Evolutionary conservation across 1,140 invertebrate species (phyloP).

Genomic region (Lepidurus arcticus): DNA sequence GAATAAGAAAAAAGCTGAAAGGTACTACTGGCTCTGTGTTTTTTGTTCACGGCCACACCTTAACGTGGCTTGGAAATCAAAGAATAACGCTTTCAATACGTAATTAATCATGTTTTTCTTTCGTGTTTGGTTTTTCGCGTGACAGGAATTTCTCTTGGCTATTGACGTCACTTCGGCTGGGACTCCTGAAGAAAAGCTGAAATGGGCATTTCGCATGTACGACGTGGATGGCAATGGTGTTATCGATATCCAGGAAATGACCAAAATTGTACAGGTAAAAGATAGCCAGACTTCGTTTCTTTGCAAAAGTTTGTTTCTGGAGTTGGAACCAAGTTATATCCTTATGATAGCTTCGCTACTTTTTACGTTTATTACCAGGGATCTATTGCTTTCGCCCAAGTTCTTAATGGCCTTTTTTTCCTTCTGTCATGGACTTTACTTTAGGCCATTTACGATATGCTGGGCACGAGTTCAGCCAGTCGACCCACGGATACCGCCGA

Average conservation of each 20-base stretch:
- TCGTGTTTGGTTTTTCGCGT: conserved; percentile 38
- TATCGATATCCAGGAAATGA: conserved; percentile 86
- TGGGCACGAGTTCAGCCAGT: conserved; percentile 89
- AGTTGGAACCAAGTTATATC: conserved; percentile 24
- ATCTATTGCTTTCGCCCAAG: background rate
- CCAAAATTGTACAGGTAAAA: conserved; percentile 82
- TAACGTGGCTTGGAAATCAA: no score
- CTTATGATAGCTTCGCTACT: background rate
- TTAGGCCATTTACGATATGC: conserved; percentile 98
- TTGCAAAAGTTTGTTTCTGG: conserved; percentile 36
- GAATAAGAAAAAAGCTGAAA: no score
- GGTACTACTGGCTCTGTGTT: no score
- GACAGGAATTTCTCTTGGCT: conserved; percentile 91
- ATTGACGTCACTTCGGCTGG: conserved; percentile 97
- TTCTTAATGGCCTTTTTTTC: background rate
- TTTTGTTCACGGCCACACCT: no score
- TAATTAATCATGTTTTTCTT: background rate
- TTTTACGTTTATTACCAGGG: background rate
- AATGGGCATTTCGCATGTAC: conserved; percentile 99
- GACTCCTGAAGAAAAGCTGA: conserved; percentile 95
- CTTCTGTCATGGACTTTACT: conserved; percentile 40
- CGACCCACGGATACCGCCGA: conserved; percentile 86
- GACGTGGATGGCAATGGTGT: conserved; percentile 99
- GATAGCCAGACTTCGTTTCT: conserved; percentile 28
- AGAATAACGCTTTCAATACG: no score